phyloP scores from a whole-genome alignment of 2,113 vertebrate species.

The Eretmodus cyanostictus region DNA sequence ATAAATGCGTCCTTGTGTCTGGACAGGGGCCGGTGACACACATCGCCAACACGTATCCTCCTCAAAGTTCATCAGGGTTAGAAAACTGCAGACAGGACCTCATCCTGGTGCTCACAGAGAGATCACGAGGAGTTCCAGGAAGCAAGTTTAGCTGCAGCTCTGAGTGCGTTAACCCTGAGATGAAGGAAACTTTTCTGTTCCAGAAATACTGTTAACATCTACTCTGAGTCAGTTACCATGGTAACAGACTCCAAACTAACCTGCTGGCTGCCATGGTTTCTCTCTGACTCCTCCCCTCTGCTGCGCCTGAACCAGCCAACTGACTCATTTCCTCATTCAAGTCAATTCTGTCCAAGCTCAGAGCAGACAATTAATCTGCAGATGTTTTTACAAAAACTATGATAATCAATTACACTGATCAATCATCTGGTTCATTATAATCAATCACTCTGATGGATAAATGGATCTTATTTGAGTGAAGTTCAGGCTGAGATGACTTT shows the following conservation, averaged over 20 bases:
- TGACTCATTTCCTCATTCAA: background rate
- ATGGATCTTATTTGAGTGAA: background rate
- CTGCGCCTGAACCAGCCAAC: background rate
- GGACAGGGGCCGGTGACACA: slow-evolving; percentile 83
- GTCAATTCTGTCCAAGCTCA: background rate
- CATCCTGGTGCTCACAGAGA: background rate
- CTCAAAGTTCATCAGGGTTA: slow-evolving; percentile 13
- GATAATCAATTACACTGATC: background rate
- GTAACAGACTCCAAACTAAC: background rate
- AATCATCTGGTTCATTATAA: background rate
- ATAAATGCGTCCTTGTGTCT: slow-evolving; percentile 84
- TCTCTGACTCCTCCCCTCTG: background rate
- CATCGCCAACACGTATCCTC: slow-evolving; percentile 84
- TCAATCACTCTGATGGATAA: background rate
- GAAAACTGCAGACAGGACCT: background rate
- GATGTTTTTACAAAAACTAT: background rate
- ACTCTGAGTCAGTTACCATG: background rate
- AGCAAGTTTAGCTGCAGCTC: background rate
- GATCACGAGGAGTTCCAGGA: background rate
- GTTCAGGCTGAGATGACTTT: background rate
- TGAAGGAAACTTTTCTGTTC: background rate
- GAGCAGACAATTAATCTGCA: background rate
- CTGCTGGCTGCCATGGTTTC: background rate
- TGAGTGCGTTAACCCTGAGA: background rate
- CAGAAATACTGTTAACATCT: background rate